Evolutionary conservation across 2,797 vertebrate genomes (phyloP), one percentile per base, ranked within the genome.

Genomic region (Tragopan temminckii): DNA sequence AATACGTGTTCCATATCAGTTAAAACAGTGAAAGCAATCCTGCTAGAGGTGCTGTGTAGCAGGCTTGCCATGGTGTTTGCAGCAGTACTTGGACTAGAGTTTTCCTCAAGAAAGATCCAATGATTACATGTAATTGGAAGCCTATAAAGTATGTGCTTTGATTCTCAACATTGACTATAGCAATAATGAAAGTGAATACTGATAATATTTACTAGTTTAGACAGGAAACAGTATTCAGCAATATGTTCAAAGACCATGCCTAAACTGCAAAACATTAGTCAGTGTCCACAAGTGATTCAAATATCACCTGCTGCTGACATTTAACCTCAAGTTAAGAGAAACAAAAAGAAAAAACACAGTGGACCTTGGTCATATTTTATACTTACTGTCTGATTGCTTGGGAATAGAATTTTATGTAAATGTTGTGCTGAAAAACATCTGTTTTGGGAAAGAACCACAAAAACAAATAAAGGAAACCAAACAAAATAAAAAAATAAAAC

Each of bases 371-470:
- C 9, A 40, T 9, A 5, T 88, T 19, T 71, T n/a, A 81, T 20
- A 38, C 5, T 70, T 61, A 33, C 4, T 71, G 1, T 18, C 18
- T 50, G 83, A 27, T 5, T 72, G 7, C 7, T 71, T 71, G 58
- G 13, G 12, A 61, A 6, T 42, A 61, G 14, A 3, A 0, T 62
- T 82, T 74, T 36, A 31, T 80, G 50, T 1, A 55, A 59, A 46
- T 16, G 2, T 45, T 36, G 8, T 21, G 5, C 18, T 46, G 29
- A 33, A 81, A 71, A 84, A 45, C 35, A 10, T 1, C 2, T 5
- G 8, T 52, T 67, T 62, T 2, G 1, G 1, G 4, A 4, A 6
- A 11, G 15, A 61, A 24, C 17, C 11, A 64, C 5, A 7, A 2
- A 3, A 2, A n/a, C n/a, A n/a, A 11, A 14, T 11, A n/a, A 19